Base-by-base conservation (phyloP, 2,888 invertebrate species). In the Chaetogeoica ovagalla region DNA sequence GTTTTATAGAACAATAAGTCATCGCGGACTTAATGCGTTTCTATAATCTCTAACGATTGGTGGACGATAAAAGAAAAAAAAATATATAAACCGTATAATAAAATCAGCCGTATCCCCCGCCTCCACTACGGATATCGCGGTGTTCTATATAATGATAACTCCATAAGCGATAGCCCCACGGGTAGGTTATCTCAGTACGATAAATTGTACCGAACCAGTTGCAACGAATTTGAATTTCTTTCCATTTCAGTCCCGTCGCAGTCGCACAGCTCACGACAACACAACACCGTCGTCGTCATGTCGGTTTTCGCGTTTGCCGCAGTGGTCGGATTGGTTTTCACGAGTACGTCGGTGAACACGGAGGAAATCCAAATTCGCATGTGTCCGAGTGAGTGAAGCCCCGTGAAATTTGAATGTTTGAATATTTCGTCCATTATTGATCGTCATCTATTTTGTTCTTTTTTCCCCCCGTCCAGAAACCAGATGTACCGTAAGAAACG, bases 371-470 rank as follows among this genome's bases (percentile, higher is more conserved):
- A 0, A 43, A 75, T 19, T 43, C 21, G 19, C 9, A 65, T 74
- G 74, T 74, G 66, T 23, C 55, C 43, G 2, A 74, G 74, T 74
- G 52, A 74, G 65, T 74, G n/a, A 30, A 52, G 11, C 15, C 6
- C 4, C 13, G 11, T 30, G 30, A 30, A 23, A 7, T 15, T 23
- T 6, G 15, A n/a, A n/a, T 21, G 21, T 66, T 21, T 66, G n/a
- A n/a, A n/a, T 43, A 66, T 43, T 66, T 1, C 7, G 13, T 43
- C 43, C 15, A 3, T 48, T 17, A 13, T 60, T 19, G 48, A 48
- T 48, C 60, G 11, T n/a, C n/a, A n/a, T n/a, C n/a, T n/a, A n/a
- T 43, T 43, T 60, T 19, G 48, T 43, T 30, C 21, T 74, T 57
- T 55, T 55, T 59, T n/a, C n/a, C n/a, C n/a, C n/a, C n/a, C 39